Conservation (phyloP, 2,888 invertebrate genomes). For the Caenorhabditis sinica region DNA sequence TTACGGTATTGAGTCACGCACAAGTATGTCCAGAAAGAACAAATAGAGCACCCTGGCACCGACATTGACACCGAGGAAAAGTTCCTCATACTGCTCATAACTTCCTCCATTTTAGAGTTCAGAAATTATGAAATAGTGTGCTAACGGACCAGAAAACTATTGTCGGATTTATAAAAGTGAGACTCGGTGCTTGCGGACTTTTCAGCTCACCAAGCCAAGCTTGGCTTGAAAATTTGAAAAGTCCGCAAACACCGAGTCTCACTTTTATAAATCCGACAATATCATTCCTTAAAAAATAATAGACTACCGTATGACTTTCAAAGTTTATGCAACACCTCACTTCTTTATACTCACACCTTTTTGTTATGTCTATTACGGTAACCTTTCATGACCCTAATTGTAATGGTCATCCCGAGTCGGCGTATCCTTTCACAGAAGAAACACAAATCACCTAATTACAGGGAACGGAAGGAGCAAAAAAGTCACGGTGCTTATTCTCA, state of each 20-base stretch:
- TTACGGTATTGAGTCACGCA: conserved; percentile 60
- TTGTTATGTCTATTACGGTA: conserved; percentile 40
- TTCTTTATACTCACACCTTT: conserved; percentile 2
- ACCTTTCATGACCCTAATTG: conserved; percentile 46
- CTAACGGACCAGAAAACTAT: not conserved
- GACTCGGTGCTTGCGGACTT: no score
- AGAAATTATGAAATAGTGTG: conserved; percentile 13
- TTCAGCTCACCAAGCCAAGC: no score
- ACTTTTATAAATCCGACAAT: no score
- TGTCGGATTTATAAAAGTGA: not conserved
- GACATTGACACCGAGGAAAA: conserved; percentile 26
- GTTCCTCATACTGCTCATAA: conserved; percentile 24
- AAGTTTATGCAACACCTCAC: not conserved
- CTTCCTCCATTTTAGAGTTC: conserved; percentile 17
- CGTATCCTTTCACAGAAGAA: conserved; percentile 25
- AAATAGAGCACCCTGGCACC: conserved; percentile 44
- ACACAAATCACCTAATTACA: conserved; percentile 51
- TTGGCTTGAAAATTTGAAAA: no score
- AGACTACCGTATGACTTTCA: no score
- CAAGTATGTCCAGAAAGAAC: conserved; percentile 56
- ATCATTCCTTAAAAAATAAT: no score
- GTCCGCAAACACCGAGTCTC: no score
- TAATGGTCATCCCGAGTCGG: conserved; percentile 8
- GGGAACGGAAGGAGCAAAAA: conserved; percentile 13
- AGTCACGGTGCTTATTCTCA: conserved; percentile 19